Evolutionary conservation across 2,888 invertebrate genomes (phyloP), one percentile per base, ranked within the genome.

Genomic region (Colostygia pectinataria): DNA sequence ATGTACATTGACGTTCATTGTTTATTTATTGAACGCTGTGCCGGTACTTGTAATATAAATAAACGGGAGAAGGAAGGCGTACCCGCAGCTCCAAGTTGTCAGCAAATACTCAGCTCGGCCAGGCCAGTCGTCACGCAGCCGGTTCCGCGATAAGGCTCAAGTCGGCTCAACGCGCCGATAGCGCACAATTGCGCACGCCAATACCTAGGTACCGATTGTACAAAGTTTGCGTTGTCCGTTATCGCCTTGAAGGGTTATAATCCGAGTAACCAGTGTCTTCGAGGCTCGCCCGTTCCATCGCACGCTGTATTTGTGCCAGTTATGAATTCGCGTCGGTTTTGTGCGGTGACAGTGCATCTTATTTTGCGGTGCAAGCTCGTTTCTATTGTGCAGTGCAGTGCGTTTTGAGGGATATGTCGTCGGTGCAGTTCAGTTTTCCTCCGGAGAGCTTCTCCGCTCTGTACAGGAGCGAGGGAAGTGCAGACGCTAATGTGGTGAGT

Each of bases 361-460:
- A 78, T 78, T 37, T 49, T 59, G 53, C 61, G 52, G 61, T 50
- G 55, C 57, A 61, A 68, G 63, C 59, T 61, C 33, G 40, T 61
- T 57, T 27, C 3, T 27, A 51, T 59, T 55, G 71, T 70, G 68
- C 52, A 66, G 75, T 79, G 75, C 58, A 53, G 75, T 75, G 73
- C 50, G 61, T 63, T 57, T 50, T 55, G 52, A 53, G 59, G 57
- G 65, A 69, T 63, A 86, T 83, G 86, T 75, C 82, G 53, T 68
- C 77, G 51, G 66, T 73, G 53, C 69, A 60, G 61, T 89, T 81
- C 69, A 82, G 71, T 65, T 89, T 89, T 62, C 89, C 89, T 47
- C 89, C 89, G 65, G 80, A 87, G 74, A 84, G 77, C 59, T 88
- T 81, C 70, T 89, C 89, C 38, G 87, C 80, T 51, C 73, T 89